Percentiles rank a stretch among this genome's conserved stretches.
Conservation (phyloP, 37 sponge, comb jelly and placozoan genomes). For the Ephydatia muelleri region DNA sequence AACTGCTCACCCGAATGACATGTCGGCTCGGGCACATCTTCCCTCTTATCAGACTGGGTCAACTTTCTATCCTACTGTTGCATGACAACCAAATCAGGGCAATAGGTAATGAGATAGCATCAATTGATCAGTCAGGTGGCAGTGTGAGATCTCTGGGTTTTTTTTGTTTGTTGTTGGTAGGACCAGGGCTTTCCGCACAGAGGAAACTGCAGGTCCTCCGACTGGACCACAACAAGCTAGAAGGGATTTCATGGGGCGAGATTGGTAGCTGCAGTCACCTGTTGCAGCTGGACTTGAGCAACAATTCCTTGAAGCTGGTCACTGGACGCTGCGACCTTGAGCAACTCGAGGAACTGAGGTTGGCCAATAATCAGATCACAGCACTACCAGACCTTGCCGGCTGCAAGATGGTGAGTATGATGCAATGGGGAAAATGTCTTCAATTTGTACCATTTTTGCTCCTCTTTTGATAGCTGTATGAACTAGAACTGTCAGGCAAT, state of each 20-base stretch:
- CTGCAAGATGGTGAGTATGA: slow-evolving; percentile 16
- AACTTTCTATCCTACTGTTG: slow-evolving; percentile 15
- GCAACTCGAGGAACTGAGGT: slow-evolving; percentile 26
- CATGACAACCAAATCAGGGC: slow-evolving; percentile 27
- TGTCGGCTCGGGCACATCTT: too few relatives aligned
- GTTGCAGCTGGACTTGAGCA: slow-evolving; percentile 33
- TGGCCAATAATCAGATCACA: slow-evolving; percentile 24
- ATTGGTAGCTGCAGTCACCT: slow-evolving; percentile 6
- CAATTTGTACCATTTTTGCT: neutral
- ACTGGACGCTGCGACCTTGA: neutral
- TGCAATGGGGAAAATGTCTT: neutral
- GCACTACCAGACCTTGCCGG: neutral
- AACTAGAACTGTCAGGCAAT: slow-evolving; percentile 19
- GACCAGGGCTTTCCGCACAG: slow-evolving; percentile 15
- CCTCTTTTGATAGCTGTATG: neutral
- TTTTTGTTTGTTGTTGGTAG: neutral
- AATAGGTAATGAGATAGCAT: slow-evolving; percentile 4
- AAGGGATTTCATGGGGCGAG: neutral
- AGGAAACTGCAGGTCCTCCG: slow-evolving; percentile 23
- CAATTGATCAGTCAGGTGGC: neutral
- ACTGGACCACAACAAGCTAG: slow-evolving; percentile 41
- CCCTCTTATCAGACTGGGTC: neutral
- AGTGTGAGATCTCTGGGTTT: neutral
- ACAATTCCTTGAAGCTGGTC: slow-evolving; percentile 22
- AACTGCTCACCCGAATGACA: too few relatives aligned